Base-by-base conservation (phyloP, 2,113 vertebrate genomes). In the Daubentonia madagascariensis region DNA sequence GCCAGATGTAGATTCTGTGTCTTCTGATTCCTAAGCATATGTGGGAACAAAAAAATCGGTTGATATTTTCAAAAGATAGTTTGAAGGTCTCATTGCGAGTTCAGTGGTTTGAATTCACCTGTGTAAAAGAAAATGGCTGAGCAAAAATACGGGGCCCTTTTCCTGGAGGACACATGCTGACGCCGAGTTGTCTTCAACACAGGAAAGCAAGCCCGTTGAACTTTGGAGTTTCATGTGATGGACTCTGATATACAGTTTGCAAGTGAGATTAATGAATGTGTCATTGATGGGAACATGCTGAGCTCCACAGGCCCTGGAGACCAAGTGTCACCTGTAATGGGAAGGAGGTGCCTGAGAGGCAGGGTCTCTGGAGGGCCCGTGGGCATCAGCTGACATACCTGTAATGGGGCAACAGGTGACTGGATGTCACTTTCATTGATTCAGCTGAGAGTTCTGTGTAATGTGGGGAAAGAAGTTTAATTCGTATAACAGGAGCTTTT, bases 261-360 rank as follows among this genome's bases (percentile, higher is more conserved):
- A 92, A 85, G 54, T 89, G 22, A 67, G 96, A 94, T 96, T 95
- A 96, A 14, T 91, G 86, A 93, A 20, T 89, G 9, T 97, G 52
- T 93, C 43, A 70, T 78, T 93, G 98, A 61, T 40, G 85, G 84
- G 32, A 92, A 87, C 0, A 1, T 70, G 93, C 67, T 79, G 86
- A 97, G 43, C n/a, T 65, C 90, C 40, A 48, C 6, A 81, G 35
- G 73, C 86, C 91, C 78, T 89, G 92, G 89, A 95, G 93, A 81
- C 37, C 70, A n/a, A n/a, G n/a, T 96, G 78, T 86, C 65, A 61
- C 73, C 91, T 97, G 96, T 88, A 79, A 81, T 1, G n/a, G 72
- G 57, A 97, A 95, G 11, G 68, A 90, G 50, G 37, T 13, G 1
- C 11, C 92, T 18, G 18, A 84, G 54, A 95, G 13, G 20, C 50